These are phyloP conservation scores for Lacerta viridis DNA, from an alignment of 2,797 vertebrate genomes.

Conservation along the genomic window DNA sequence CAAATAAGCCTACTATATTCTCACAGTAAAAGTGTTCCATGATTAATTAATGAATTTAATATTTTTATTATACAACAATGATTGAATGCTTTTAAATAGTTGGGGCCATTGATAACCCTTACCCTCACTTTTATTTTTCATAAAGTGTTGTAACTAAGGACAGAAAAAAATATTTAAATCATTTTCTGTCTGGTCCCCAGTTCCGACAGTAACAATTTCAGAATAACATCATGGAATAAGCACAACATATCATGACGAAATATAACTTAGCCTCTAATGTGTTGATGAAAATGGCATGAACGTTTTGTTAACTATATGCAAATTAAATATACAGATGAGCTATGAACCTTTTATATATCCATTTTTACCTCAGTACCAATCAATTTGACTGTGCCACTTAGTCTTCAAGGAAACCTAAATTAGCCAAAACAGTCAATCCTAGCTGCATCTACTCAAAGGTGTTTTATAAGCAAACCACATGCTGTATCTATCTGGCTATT, in stretches of 20 bases:
- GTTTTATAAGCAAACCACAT: not conserved
- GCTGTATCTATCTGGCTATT: not conserved
- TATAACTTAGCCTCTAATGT: not conserved
- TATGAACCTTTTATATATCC: not conserved
- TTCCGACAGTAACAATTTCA: not conserved
- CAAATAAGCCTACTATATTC: not conserved
- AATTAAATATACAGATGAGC: not conserved
- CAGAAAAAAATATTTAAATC: not conserved
- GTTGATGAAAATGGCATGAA: not conserved
- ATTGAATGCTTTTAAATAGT: too few relatives aligned
- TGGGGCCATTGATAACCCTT: too few relatives aligned
- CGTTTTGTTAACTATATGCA: not conserved
- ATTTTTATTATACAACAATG: too few relatives aligned
- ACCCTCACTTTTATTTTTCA: not conserved
- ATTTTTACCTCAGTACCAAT: not conserved
- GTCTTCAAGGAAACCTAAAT: not conserved
- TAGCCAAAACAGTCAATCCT: not conserved
- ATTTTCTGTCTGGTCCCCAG: not conserved
- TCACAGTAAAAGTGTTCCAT: fast-evolving
- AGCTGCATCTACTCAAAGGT: not conserved
- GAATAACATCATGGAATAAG: not conserved
- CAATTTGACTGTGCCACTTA: not conserved
- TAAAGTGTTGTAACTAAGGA: not conserved
- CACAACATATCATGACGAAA: not conserved
- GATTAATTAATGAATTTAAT: not conserved